Base-by-base conservation (phyloP, 2,797 vertebrate species). In the Enteromius paludinosus region DNA sequence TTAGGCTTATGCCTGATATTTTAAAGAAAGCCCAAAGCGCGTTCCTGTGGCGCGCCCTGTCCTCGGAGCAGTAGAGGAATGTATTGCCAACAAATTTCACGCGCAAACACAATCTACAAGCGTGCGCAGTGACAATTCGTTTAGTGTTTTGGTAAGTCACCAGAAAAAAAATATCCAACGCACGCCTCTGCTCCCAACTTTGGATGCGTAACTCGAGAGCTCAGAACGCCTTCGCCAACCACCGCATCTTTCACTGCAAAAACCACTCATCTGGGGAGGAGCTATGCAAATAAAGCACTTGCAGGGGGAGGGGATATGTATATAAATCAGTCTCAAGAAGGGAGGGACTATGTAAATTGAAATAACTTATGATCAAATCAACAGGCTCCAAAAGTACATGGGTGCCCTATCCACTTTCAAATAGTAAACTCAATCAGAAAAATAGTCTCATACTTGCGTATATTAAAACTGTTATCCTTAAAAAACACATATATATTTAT, bases 221-320 rank as follows among this genome's bases (percentile, higher is more conserved):
- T 92, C 89, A 83, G 86, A 79, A 76, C 84, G 74, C 85, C 70
- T 84, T 45, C 82, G 77, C 81, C 70, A 85, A 87, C 88, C 84
- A 87, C 93, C 85, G 93, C 93, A 92, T 89, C 90, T 84, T 87
- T 90, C 91, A 81, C 90, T 87, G 90, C 87, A 47, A 85, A 85
- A 85, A 84, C 64, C 86, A 78, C 87, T 90, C 85, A 17, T 84
- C 4, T 5, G 68, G 87, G 93, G 91, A 69, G 93, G 93, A 87
- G 90, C 89, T 83, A 84, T 85, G 52, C 84, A 83, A 84, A 85
- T 75, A 35, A 12, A 25, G 17, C 35, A 59, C 33, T 68, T 38
- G 6, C 17, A n/a, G 18, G 89, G 82, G 78, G 85, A 41, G 77
- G 73, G 8, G 59, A 38, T 75, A 65, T 61, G 69, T 12, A 74